Base-by-base conservation (phyloP, 2,888 invertebrate genomes). In the Prostheceraeus crozeri region DNA sequence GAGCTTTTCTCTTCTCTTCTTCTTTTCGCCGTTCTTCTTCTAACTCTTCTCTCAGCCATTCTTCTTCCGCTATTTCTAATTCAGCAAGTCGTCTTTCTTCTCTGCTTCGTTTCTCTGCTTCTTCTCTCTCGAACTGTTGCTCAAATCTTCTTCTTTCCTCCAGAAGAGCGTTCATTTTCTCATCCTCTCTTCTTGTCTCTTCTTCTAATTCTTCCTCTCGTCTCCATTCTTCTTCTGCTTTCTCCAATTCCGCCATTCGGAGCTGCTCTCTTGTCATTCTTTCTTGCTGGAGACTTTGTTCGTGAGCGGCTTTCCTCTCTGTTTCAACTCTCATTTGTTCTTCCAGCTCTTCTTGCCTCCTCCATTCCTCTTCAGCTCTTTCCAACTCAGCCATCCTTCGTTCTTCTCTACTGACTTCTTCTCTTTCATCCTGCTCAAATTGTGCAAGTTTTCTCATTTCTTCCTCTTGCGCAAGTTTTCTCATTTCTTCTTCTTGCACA, bases 141-240 rank as follows among this genome's bases (percentile, higher is more conserved):
- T 33, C n/a, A 11, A 10, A 11, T 33, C 33, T 33, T 33, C 33
- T 33, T n/a, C n/a, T n/a, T 33, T 33, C 33, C n/a, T 33, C 33
- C 33, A 10, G 11, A 11, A n/a, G 10, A 10, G 10, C n/a, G 11
- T 33, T n/a, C n/a, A 10, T n/a, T 33, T n/a, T 33, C n/a, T n/a
- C n/a, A 10, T 33, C 33, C 33, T 33, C 33, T 33, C 33, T 33
- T n/a, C n/a, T 33, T 33, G 33, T n/a, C 33, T 33, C 33, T 33
- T 33, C 33, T 33, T 33, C n/a, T n/a, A n/a, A 10, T 33, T 33
- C 33, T n/a, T 33, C 33, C n/a, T 33, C 33, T 33, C 33, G 10
- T 33, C n/a, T 33, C 33, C n/a, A 11, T n/a, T 33, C 11, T 33
- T n/a, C n/a, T n/a, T 33, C 33, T 33, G 11, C n/a, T 33, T n/a